Conservation (phyloP, 2,113 vertebrate genomes). For the Laticauda colubrina region DNA sequence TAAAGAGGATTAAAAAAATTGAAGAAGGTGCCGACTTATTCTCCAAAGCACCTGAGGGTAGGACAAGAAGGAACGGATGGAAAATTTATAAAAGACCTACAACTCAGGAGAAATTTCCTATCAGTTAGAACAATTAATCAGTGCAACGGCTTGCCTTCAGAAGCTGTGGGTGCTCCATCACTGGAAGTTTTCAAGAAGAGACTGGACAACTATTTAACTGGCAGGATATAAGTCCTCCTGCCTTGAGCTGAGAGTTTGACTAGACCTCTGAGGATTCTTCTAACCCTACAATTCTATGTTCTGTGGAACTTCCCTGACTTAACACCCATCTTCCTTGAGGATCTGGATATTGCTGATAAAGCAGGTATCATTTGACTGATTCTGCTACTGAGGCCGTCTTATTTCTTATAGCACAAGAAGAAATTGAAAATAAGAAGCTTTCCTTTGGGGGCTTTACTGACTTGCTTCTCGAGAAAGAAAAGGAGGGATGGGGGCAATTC, state of each 20-base stretch:
- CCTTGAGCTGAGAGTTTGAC: background rate
- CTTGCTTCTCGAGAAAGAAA: slow-evolving; percentile 48
- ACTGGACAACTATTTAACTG: background rate
- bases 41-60: background rate
- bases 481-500: too few relatives aligned
- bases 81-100: background rate
- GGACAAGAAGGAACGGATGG: background rate
- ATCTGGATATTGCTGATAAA: slow-evolving; percentile 57
- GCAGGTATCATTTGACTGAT: slow-evolving; percentile 74
- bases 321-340: slow-evolving; percentile 63
- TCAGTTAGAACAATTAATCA: background rate
- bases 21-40: background rate
- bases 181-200: background rate
- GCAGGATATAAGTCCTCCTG: background rate
- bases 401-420: slow-evolving; percentile 73
- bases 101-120: background rate
- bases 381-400: slow-evolving; percentile 64
- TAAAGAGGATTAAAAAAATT: background rate
- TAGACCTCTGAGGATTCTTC: background rate
- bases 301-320: slow-evolving; percentile 59
- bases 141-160: background rate
- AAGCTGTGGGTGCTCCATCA: background rate
- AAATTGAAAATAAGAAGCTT: slow-evolving; percentile 73
- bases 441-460: slow-evolving; percentile 61
- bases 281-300: background rate